Evolutionary conservation across 2,113 vertebrate genomes (phyloP).

Genomic region (Australoheros scitulus): DNA sequence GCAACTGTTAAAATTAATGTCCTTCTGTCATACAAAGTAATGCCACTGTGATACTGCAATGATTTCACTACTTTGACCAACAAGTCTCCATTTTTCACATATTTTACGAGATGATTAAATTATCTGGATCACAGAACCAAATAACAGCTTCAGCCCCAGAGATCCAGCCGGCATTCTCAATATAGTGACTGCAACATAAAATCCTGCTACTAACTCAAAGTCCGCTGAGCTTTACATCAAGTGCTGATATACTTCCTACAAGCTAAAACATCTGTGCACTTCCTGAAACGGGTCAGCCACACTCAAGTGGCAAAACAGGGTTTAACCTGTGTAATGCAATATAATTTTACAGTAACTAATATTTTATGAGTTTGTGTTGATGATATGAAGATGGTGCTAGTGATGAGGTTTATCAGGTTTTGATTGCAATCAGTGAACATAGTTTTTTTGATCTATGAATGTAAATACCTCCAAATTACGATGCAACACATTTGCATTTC

Average conservation of each 20-base stretch:
- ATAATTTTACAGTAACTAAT: background rate
- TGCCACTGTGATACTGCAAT: background rate
- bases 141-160: background rate
- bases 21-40: background rate
- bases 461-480: background rate
- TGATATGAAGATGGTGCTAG: background rate
- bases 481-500: background rate
- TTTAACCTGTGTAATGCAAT: background rate
- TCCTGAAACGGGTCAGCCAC: background rate
- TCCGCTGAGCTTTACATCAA: background rate
- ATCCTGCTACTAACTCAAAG: background rate
- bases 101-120: background rate
- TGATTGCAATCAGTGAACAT: background rate
- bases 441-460: background rate
- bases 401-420: background rate
- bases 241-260: background rate
- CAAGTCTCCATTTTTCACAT: background rate
- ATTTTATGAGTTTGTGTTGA: background rate
- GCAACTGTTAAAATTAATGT: background rate
- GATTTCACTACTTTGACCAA: background rate
- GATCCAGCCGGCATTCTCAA: background rate
- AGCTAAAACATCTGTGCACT: background rate
- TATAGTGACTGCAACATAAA: background rate
- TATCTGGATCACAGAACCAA: background rate
- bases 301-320: background rate